Conservation (phyloP, 2,113 vertebrate genomes). For the Gymnorhina tibicen region DNA sequence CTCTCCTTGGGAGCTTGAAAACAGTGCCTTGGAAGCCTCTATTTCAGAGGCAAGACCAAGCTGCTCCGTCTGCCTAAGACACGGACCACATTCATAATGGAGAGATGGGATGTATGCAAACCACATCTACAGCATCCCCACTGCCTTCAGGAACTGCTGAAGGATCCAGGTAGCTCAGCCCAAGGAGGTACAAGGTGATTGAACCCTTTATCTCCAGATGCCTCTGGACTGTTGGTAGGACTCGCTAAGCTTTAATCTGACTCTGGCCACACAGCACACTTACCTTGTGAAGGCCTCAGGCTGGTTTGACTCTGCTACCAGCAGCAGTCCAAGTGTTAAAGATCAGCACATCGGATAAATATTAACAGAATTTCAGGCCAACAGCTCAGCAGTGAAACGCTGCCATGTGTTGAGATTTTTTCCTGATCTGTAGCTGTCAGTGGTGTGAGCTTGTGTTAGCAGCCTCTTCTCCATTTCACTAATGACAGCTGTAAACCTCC, state of each 20-base stretch:
- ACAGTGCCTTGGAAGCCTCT: background rate
- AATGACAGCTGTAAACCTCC: constrained; percentile 43
- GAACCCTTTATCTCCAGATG: background rate
- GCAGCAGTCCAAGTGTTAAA: background rate
- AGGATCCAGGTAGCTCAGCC: background rate
- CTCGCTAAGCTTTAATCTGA: background rate
- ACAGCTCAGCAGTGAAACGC: background rate
- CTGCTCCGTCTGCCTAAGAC: background rate
- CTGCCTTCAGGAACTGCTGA: background rate
- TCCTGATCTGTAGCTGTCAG: background rate
- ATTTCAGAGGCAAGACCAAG: background rate
- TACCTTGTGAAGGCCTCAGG: background rate
- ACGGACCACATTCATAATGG: background rate
- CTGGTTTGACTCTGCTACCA: background rate
- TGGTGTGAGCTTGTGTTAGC: background rate
- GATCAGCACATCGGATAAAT: constrained; percentile 4
- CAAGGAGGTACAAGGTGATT: background rate
- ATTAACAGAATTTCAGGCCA: background rate
- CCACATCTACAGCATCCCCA: background rate
- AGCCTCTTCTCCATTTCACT: constrained; percentile 3
- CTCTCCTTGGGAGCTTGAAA: background rate
- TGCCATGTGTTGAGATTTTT: background rate
- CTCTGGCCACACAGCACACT: background rate
- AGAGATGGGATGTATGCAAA: background rate
- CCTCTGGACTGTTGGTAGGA: background rate